These are phyloP conservation scores for Psammodynastes pulverulentus DNA, from an alignment of 2,113 vertebrate species.

Conservation along the genomic window DNA sequence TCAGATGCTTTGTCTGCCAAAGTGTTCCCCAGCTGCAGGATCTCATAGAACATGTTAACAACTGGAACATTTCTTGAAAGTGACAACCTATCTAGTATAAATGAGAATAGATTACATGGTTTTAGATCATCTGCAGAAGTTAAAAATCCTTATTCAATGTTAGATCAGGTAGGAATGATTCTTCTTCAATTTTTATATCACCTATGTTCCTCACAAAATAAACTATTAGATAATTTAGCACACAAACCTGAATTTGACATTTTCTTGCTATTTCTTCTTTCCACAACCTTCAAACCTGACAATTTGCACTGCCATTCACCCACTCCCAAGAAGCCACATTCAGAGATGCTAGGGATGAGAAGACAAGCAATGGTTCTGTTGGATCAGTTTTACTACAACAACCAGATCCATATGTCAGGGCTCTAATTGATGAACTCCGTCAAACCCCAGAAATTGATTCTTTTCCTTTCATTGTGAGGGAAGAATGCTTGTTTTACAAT, in stretches of 20 bases:
- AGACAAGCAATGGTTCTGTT: not conserved
- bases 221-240: not conserved
- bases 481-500: not conserved
- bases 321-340: not conserved
- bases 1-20: not conserved
- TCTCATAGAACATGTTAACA: not conserved
- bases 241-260: not conserved
- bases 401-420: not conserved
- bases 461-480: not conserved
- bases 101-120: not conserved
- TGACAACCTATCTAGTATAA: not conserved
- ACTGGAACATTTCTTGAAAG: not conserved
- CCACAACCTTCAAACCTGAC: not conserved
- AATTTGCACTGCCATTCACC: not conserved
- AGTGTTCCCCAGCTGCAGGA: not conserved
- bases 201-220: not conserved
- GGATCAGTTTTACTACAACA: not conserved
- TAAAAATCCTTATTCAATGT: not conserved
- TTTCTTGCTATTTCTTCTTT: not conserved
- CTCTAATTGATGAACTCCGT: not conserved
- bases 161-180: not conserved
- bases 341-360: not conserved
- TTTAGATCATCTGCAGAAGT: not conserved
- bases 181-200: not conserved
- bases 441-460: not conserved